Base-by-base conservation (phyloP, 2,797 vertebrate species). In the Balearica regulorum region DNA sequence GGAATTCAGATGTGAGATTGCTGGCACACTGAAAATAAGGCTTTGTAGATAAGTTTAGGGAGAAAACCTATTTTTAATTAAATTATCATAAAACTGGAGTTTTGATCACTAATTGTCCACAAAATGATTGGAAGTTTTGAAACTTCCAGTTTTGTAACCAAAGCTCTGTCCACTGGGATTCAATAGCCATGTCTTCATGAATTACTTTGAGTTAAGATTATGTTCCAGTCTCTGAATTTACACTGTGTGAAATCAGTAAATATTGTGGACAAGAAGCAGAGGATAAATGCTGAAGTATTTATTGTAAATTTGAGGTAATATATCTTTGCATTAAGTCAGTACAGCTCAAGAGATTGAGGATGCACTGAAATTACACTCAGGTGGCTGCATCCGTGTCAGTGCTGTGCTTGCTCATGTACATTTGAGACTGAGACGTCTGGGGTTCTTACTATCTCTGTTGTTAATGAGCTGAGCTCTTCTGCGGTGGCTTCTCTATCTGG, bases 81-180 rank as follows among this genome's bases (percentile, higher is more conserved):
- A 97, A 61, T 97, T 90, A 88, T 94, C 19, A 76, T 84, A 33
- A 92, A 94, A 94, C 90, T 72, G 24, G 53, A 89, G 37, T 91
- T 90, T 93, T 95, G 71, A 72, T 93, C 85, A 71, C 51, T 94
- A 95, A 93, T 89, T 84, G 68, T 72, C 25, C 5, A 91, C 61
- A 46, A 95, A 91, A 87, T 81, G 43, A 82, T 78, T 92, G 66
- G 53, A 91, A 89, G 73, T 71, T 80, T 55, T 37, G 66, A 90
- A 93, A 78, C 44, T 64, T 72, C 78, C 16, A 20, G 13, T 90
- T 96, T 95, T 93, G 39, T 39, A 83, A 64, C 35, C 60, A 68
- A 55, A 71, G 41, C 44, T 89, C n/a, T 11, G 37, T 90, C 83
- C 24, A 16, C n/a, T 71, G 54, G 24, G 55, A 81, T 60, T 65